phyloP scores from a whole-genome alignment of 2,888 invertebrate genomes.

The Nowickia ferox region DNA sequence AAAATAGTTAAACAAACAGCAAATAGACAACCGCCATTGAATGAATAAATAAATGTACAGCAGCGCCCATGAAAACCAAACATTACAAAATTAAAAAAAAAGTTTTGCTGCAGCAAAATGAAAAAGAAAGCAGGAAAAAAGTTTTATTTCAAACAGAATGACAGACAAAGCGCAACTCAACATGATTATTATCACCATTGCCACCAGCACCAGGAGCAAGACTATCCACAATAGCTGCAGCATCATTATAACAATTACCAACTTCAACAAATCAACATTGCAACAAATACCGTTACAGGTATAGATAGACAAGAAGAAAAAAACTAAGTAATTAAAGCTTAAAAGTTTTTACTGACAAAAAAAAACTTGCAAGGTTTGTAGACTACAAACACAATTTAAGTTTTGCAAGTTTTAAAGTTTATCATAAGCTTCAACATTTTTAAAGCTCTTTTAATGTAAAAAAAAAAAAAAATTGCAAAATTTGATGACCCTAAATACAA shows the following conservation, averaged over 20 bases:
- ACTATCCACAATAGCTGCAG: neutral
- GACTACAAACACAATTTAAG: no score
- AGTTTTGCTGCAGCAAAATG: slow-evolving; percentile 33
- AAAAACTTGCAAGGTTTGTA: neutral
- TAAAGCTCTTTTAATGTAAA: no score
- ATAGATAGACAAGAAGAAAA: neutral
- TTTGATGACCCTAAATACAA: no score
- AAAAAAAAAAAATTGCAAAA: neutral
- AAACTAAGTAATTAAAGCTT: neutral
- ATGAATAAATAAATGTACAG: slow-evolving; percentile 44
- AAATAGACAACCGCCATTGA: slow-evolving; percentile 28
- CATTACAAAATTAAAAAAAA: neutral
- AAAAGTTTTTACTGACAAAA: neutral
- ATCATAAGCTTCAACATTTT: no score
- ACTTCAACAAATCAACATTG: neutral
- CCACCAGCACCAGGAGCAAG: slow-evolving; percentile 18
- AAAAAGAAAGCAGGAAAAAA: neutral
- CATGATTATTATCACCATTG: slow-evolving; percentile 39
- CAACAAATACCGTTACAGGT: neutral
- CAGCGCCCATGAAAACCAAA: slow-evolving; percentile 37
- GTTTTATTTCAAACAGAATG: slow-evolving; percentile 40
- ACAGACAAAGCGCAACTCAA: slow-evolving; percentile 38
- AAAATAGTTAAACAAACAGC: slow-evolving; percentile 59
- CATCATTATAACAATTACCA: slow-evolving; percentile 17
- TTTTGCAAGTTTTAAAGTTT: no score